phyloP scores from a whole-genome alignment of 2,797 vertebrate species.

The Tarsius wallacei region DNA sequence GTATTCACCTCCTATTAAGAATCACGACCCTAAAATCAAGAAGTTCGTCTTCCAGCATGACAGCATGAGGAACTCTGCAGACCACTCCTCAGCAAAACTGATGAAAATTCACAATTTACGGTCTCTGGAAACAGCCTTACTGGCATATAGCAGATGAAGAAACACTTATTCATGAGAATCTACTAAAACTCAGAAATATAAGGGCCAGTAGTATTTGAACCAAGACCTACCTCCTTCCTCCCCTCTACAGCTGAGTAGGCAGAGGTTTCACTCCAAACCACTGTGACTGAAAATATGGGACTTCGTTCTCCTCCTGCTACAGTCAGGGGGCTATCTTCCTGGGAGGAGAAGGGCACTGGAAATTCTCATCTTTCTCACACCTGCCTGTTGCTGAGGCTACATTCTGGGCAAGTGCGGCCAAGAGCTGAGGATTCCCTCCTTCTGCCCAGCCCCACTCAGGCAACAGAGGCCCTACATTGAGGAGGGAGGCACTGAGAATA shows the following conservation, averaged over 20 bases:
- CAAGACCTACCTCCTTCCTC: neutral
- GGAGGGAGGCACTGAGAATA: neutral
- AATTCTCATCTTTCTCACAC: neutral
- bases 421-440: neutral
- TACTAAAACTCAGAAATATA: neutral
- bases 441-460: neutral
- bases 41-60: neutral
- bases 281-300: neutral
- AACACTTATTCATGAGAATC: slow-evolving; percentile 33
- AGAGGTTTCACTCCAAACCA: neutral
- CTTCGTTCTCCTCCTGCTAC: neutral
- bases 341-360: neutral
- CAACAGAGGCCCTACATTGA: neutral
- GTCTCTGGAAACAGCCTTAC: slow-evolving; percentile 10
- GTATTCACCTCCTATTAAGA: neutral
- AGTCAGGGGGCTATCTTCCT: neutral
- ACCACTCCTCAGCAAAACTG: neutral
- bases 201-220: neutral
- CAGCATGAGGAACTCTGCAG: neutral
- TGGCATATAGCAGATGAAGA: neutral
- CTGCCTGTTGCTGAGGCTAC: neutral
- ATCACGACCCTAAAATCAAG: neutral
- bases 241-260: neutral
- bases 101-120: slow-evolving; percentile 1
- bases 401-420: neutral